phyloP scores from a whole-genome alignment of 1,140 invertebrate species.

The Nasonia longicornis region DNA sequence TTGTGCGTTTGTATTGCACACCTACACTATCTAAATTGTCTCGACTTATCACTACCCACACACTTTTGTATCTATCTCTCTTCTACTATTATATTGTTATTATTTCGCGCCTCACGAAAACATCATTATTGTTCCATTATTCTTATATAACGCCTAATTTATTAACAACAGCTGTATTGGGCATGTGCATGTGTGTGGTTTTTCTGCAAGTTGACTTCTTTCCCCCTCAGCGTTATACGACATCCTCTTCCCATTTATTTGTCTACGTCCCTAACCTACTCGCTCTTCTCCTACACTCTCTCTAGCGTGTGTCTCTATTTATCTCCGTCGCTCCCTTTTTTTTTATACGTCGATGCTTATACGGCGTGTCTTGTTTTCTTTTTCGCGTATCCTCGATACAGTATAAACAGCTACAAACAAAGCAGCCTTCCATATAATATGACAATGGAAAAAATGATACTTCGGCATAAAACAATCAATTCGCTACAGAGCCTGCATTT shows the following conservation, averaged over 20 bases:
- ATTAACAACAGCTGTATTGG: not conserved
- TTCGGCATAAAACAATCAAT: not conserved
- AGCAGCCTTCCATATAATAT: not conserved
- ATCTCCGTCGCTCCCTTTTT: not conserved
- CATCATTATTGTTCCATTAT: not conserved
- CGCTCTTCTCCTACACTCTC: not conserved
- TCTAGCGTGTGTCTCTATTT: not conserved
- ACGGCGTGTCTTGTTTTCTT: not conserved
- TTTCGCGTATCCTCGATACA: not conserved
- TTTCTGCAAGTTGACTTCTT: not conserved
- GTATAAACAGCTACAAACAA: not conserved
- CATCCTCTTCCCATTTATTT: not conserved
- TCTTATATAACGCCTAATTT: not conserved
- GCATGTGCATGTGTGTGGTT: not conserved
- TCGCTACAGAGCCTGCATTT: not conserved
- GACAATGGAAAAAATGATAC: not conserved
- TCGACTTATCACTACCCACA: slow-evolving; percentile 13
- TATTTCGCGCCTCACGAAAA: not conserved
- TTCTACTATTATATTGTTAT: not conserved
- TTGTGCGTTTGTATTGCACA: slow-evolving; percentile 29
- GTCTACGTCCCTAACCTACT: not conserved
- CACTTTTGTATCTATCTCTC: not conserved
- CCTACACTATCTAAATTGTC: slow-evolving; percentile 33
- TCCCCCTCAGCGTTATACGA: not conserved
- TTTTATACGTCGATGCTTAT: not conserved